These are phyloP conservation scores for Microtus pennsylvanicus DNA, from an alignment of 2,113 vertebrate species.

Conservation along the genomic window DNA sequence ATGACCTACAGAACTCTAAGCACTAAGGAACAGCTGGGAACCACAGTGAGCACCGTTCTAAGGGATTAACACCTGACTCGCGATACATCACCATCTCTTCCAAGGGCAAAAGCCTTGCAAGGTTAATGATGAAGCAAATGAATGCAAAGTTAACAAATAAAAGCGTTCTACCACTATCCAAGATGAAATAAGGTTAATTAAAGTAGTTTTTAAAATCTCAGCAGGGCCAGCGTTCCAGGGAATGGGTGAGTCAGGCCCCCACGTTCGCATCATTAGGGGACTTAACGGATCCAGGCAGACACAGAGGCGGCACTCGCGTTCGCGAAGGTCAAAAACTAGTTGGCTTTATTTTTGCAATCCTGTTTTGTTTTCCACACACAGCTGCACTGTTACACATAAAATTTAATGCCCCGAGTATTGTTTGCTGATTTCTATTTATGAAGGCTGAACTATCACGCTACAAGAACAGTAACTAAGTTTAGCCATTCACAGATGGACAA, in stretches of 20 bases:
- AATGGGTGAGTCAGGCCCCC: constrained; percentile 47
- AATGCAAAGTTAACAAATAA: constrained; percentile 22
- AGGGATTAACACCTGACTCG: background rate
- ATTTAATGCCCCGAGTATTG: constrained; percentile 9
- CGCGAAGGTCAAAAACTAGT: constrained; percentile 42
- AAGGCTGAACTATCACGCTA: background rate
- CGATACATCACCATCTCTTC: constrained; percentile 45
- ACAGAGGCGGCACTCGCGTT: background rate
- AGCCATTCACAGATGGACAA: constrained; percentile 13
- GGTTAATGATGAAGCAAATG: constrained; percentile 75
- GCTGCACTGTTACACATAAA: background rate
- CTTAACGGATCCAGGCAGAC: constrained; percentile 54
- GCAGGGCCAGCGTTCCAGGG: constrained; percentile 22
- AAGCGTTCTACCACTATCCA: constrained; percentile 23
- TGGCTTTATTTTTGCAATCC: constrained; percentile 41
- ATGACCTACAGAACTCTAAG: background rate
- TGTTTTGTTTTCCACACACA: background rate
- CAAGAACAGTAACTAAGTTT: constrained; percentile 49
- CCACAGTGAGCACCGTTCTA: background rate
- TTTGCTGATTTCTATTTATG: constrained; percentile 60
- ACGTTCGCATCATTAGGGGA: constrained; percentile 41
- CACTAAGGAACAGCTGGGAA: background rate
- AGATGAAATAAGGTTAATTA: constrained; percentile 77
- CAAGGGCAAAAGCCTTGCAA: constrained; percentile 66
- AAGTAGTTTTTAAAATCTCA: constrained; percentile 76